Evolutionary conservation across 2,113 vertebrate genomes (phyloP).

Genomic region (Corynorhinus townsendii): DNA sequence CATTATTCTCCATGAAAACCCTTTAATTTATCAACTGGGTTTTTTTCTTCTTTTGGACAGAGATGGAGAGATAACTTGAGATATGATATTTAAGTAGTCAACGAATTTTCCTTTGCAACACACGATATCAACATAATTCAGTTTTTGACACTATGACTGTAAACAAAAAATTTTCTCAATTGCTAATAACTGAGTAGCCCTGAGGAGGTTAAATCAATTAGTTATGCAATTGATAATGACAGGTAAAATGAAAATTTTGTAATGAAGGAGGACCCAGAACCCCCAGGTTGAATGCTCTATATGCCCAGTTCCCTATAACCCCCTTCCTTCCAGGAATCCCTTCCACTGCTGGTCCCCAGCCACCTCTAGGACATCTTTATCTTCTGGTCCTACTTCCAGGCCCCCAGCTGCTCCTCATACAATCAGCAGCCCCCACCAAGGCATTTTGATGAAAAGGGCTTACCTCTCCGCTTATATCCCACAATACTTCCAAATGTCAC

Average conservation of each 20-base stretch:
- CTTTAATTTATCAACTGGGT: not conserved
- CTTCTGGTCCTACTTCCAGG: not conserved
- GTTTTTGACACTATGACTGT: not conserved
- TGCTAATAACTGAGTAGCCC: not conserved
- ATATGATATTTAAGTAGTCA: not conserved
- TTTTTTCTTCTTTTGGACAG: not conserved
- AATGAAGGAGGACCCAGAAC: not conserved
- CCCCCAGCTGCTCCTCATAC: not conserved
- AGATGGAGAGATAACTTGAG: not conserved
- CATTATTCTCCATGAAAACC: not conserved
- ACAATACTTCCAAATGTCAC: constrained; percentile 87
- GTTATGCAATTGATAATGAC: not conserved
- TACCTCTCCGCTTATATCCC: constrained; percentile 93
- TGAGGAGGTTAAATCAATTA: not conserved
- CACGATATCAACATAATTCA: not conserved
- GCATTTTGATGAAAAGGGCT: not conserved
- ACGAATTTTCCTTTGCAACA: not conserved
- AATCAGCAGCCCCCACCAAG: not conserved
- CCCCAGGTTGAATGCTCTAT: not conserved
- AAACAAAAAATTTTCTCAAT: not conserved
- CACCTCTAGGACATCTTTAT: not conserved
- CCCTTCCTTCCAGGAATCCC: not conserved
- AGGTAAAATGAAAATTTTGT: not conserved
- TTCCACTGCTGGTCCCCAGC: not conserved
- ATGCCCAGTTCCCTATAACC: rapidly evolving